These are phyloP conservation scores for Tenthredo mesomela DNA, from an alignment of 2,888 invertebrate species.

Conservation along the genomic window DNA sequence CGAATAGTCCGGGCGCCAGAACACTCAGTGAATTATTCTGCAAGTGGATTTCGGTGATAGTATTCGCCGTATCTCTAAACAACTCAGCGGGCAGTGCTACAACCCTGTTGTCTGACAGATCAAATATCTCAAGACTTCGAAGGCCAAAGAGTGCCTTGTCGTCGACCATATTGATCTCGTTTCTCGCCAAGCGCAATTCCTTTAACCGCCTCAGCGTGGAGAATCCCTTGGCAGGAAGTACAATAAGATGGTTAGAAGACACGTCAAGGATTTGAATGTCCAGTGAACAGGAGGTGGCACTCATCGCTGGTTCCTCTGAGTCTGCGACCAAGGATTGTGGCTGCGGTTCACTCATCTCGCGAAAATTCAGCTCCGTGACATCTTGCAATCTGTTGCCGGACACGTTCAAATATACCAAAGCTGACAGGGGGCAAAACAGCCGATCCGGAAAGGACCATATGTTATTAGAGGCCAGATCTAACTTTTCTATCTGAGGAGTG, in stretches of 20 bases:
- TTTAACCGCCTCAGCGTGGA: slow-evolving; percentile 86
- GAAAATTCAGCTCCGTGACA: slow-evolving; percentile 89
- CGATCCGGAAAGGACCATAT: slow-evolving; percentile 92
- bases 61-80: slow-evolving; percentile 86
- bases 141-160: slow-evolving; percentile 89
- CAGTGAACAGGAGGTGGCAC: slow-evolving; percentile 81
- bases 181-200: slow-evolving; percentile 89
- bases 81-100: slow-evolving; percentile 90
- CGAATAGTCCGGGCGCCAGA: slow-evolving; percentile 89
- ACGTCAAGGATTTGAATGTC: slow-evolving; percentile 90
- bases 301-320: slow-evolving; percentile 74
- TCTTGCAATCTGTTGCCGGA: slow-evolving; percentile 92
- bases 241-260: slow-evolving; percentile 89
- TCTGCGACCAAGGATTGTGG: slow-evolving; percentile 79
- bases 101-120: slow-evolving; percentile 92
- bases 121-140: slow-evolving; percentile 88
- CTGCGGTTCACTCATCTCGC: slow-evolving; percentile 85
- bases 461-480: slow-evolving; percentile 91
- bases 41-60: slow-evolving; percentile 91
- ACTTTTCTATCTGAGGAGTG: slow-evolving; percentile 86
- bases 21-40: slow-evolving; percentile 93
- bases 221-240: slow-evolving; percentile 89
- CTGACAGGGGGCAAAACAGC: slow-evolving; percentile 88
- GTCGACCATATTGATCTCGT: slow-evolving; percentile 91
- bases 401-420: slow-evolving; percentile 88